Percentiles rank a stretch among this genome's conserved stretches.
phyloP scores from a whole-genome alignment of 2,888 invertebrate genomes.

The Gortyna flavago region DNA sequence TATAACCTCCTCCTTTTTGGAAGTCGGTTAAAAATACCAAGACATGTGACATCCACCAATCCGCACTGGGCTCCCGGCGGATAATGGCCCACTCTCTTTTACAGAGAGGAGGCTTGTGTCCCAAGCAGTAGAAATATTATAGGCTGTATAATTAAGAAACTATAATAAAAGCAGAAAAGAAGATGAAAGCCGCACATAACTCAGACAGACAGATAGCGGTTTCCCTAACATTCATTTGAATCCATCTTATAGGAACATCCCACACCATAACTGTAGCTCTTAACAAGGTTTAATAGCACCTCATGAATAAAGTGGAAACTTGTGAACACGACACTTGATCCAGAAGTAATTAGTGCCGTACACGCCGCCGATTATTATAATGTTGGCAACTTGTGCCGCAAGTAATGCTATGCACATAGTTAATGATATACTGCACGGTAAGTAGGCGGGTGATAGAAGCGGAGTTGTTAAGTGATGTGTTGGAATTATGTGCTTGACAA shows the following conservation, averaged over 20 bases:
- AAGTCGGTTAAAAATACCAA: no score
- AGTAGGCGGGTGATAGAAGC: background rate
- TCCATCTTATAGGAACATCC: slow-evolving; percentile 2
- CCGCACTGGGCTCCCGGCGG: no score
- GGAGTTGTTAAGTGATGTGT: slow-evolving; percentile 4
- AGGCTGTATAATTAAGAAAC: background rate
- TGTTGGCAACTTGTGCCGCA: slow-evolving; percentile 47
- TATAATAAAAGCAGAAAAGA: background rate
- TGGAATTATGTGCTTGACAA: background rate
- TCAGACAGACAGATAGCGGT: background rate
- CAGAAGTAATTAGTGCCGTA: slow-evolving; percentile 50
- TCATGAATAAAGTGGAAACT: slow-evolving; percentile 66
- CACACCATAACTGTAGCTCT: slow-evolving; percentile 46
- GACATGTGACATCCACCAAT: no score
- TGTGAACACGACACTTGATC: slow-evolving; percentile 51
- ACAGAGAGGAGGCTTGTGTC: background rate
- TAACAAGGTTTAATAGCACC: slow-evolving; percentile 59
- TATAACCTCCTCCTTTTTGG: no score
- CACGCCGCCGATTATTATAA: slow-evolving; percentile 66
- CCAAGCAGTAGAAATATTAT: background rate
- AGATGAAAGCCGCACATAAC: background rate
- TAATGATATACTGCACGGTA: slow-evolving; percentile 24
- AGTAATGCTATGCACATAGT: slow-evolving; percentile 64
- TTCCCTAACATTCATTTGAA: background rate
- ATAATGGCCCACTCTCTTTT: no score